These are phyloP conservation scores for Anguilla japonica DNA, from an alignment of 2,113 vertebrate genomes.

Conservation along the genomic window DNA sequence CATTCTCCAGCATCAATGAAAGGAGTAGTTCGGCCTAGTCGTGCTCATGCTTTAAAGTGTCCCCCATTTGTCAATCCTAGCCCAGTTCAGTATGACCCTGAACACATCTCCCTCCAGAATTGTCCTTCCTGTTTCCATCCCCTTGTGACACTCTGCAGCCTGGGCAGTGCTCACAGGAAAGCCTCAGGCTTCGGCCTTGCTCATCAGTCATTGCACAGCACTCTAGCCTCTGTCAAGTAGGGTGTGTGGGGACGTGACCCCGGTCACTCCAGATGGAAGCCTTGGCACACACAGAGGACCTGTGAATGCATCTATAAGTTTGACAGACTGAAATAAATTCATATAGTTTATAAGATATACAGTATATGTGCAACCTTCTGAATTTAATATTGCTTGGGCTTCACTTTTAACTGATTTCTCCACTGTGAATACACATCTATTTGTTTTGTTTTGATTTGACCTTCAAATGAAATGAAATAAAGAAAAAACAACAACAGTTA, in stretches of 20 bases:
- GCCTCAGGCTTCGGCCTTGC: not conserved
- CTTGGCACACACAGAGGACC: not conserved
- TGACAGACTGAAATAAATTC: not conserved
- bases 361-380: too few relatives aligned
- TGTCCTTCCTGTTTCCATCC: not conserved
- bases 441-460: too few relatives aligned
- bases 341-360: not conserved
- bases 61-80: not conserved
- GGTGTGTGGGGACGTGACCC: not conserved
- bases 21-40: not conserved
- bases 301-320: not conserved
- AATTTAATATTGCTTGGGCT: not conserved
- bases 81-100: not conserved
- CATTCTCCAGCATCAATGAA: not conserved
- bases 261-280: not conserved
- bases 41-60: not conserved
- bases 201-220: not conserved
- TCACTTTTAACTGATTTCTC: not conserved
- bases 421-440: too few relatives aligned
- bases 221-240: not conserved
- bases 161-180: conserved; percentile 6
- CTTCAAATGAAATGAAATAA: too few relatives aligned
- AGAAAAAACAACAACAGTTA: too few relatives aligned
- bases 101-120: not conserved
- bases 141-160: not conserved